These are phyloP conservation scores for Alviniconcha marisindica DNA, from an alignment of 1,140 invertebrate species.

Conservation along the genomic window DNA sequence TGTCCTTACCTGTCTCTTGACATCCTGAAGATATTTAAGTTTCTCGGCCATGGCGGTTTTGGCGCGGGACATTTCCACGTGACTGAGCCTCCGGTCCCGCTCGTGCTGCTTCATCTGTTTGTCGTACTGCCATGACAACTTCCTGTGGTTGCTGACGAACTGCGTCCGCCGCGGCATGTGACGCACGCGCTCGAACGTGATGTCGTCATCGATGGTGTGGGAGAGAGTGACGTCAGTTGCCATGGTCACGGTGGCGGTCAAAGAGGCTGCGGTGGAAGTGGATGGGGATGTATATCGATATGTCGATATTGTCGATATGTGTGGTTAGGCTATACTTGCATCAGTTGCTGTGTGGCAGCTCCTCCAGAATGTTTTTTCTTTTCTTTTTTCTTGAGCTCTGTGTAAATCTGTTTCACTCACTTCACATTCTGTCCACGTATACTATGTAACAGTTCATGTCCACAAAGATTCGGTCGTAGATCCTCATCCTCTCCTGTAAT, in stretches of 20 bases:
- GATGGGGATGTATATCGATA: too few relatives aligned
- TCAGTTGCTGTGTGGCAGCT: too few relatives aligned
- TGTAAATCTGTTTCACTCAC: too few relatives aligned
- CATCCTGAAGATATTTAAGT: slow-evolving; percentile 35
- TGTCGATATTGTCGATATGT: too few relatives aligned
- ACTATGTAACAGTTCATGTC: too few relatives aligned
- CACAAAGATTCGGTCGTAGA: too few relatives aligned
- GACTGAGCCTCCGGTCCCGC: slow-evolving; percentile 45
- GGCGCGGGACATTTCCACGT: slow-evolving; percentile 41
- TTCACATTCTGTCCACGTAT: too few relatives aligned
- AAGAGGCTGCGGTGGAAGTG: too few relatives aligned
- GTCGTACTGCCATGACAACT: slow-evolving; percentile 54
- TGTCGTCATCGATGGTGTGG: slow-evolving; percentile 54
- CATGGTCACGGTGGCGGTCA: not conserved
- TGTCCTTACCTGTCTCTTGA: slow-evolving; percentile 32
- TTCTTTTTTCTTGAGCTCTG: too few relatives aligned
- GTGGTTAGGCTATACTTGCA: too few relatives aligned
- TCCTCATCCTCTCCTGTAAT: too few relatives aligned
- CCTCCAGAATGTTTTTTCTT: too few relatives aligned
- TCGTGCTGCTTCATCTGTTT: slow-evolving; percentile 52
- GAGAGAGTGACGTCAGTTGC: slow-evolving; percentile 35
- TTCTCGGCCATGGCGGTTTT: slow-evolving; percentile 43
- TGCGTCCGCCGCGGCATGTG: slow-evolving; percentile 49
- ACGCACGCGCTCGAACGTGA: slow-evolving; percentile 54
- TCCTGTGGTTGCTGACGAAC: slow-evolving; percentile 51